Evolutionary conservation across 2,888 invertebrate genomes (phyloP), one percentile per base, ranked within the genome.

Genomic region (Rotaria macrura): DNA sequence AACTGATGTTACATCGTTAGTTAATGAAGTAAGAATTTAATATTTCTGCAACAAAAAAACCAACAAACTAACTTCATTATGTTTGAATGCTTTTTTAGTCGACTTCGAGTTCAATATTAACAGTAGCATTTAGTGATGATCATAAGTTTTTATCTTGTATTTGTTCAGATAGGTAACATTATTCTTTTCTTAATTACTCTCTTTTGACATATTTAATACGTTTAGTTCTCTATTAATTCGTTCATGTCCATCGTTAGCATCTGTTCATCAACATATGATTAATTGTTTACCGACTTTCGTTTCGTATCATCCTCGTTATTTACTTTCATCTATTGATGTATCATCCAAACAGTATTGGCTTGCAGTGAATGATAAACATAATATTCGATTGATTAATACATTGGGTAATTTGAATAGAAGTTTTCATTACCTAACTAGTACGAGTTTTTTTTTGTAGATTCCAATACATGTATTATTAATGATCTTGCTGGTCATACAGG

Each of bases 281-380:
- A 65, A 65, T 34, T 65, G 65, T 65, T 65, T 34, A n/a, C 43
- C 79, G n/a, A 79, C 43, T 79, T 25, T 43, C 25, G 43, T 79
- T 40, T 20, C 12, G 10, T 79, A 43, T 79, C 79, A 79, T 43
- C 79, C 79, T 43, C 43, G 43, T 20, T 79, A 79, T 79, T 43
- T 79, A 79, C 25, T 79, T 25, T 79, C 79, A 43, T 40, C 79
- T 0, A 10, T 23, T 25, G 79, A 79, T 43, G 12, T 25, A 79
- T 79, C 79, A 43, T 43, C 79, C 2, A 79, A 79, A 79, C 79
- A 79, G 43, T 79, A 79, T 43, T 79, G 79, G 79, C 12, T 79
- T 43, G 79, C 79, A 14, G 43, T 79, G 6, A 79, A 79, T 25
- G 79, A 43, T n/a, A 79, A 79, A 25, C 23, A 79, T 10, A 43